Base-by-base conservation (phyloP, 2,797 vertebrate species). In the Triplophysa bombifrons region DNA sequence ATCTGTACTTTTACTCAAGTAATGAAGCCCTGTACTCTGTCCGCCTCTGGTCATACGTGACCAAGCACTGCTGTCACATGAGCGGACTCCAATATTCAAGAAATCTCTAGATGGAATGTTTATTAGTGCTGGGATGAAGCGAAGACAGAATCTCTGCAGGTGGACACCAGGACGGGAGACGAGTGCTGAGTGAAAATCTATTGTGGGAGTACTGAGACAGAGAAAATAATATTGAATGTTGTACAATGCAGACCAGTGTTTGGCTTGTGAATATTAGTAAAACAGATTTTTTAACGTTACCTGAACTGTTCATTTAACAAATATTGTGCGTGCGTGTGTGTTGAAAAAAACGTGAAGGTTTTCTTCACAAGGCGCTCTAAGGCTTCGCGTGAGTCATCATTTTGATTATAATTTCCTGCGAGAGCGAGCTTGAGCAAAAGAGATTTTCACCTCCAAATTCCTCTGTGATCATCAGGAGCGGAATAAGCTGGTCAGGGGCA, bases 191-290 rank as follows among this genome's bases (percentile, higher is more conserved):
- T 85, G 82, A 74, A 82, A 89, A 91, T 84, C 70, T 82, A 83
- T 84, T 87, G 85, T 83, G 56, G 79, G 71, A 25, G 76, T 85
- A 91, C 88, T 82, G 89, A 91, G 22, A 12, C 20, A 46, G 50
- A 30, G 38, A 22, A 73, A 61, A 27, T 72, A n/a, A 27, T 44
- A 61, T 14, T 20, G 25, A 63, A 63, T 13, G 27, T 17, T 51
- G 50, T 51, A 41, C 8, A 3, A 48, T 48, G 10, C 44, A 3
- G 44, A 46, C 44, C 4, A 1, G 6, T 38, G 34, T 8, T 46
- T 13, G 14, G 13, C 1, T 4, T 50, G 14, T 14, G 12, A 50
- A 50, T 4, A 50, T 16, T 5, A 3, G 48, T 14, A 16, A 50
- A 50, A 50, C 12, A 0, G 8, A 25, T 25, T 58, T 20, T 58